These are phyloP conservation scores for Lithobates pipiens DNA, from an alignment of 2,797 vertebrate genomes.

Conservation along the genomic window DNA sequence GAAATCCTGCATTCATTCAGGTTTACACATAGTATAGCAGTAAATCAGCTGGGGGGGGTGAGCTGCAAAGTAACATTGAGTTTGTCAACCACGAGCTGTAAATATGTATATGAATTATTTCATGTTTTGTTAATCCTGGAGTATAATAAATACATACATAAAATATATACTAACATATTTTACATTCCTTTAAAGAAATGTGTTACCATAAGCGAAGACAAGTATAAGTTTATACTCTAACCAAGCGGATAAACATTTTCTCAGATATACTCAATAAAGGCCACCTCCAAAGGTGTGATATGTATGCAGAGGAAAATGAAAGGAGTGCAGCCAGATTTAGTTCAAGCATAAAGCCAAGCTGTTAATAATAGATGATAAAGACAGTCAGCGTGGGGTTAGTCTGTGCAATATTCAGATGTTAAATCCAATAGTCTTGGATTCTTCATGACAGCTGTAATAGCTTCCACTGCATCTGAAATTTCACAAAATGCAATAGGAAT, in stretches of 20 bases:
- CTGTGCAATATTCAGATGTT: slow-evolving; percentile 29
- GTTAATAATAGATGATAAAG: slow-evolving; percentile 45
- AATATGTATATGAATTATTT: not conserved
- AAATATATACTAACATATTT: too few species aligned
- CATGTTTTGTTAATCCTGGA: too few species aligned
- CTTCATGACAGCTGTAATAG: slow-evolving; percentile 1
- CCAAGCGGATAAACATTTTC: not conserved
- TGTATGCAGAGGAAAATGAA: slow-evolving; percentile 1
- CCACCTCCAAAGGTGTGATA: not conserved
- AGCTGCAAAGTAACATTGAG: not conserved
- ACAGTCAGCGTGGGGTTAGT: slow-evolving; percentile 9
- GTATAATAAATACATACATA: not conserved
- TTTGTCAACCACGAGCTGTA: not conserved
- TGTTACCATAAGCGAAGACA: not conserved
- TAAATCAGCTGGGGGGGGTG: not conserved
- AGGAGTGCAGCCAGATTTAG: slow-evolving; percentile 16
- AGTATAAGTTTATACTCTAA: not conserved
- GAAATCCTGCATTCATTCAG: too few species aligned
- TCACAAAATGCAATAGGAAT: not conserved
- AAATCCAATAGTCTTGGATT: slow-evolving; percentile 25
- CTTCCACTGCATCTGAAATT: not conserved
- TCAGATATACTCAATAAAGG: not conserved
- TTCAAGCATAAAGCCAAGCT: slow-evolving; percentile 23
- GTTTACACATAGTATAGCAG: not conserved
- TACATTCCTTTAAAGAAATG: not conserved